phyloP scores from a whole-genome alignment of 2,888 invertebrate genomes.

The Dermolepida albohirtum region DNA sequence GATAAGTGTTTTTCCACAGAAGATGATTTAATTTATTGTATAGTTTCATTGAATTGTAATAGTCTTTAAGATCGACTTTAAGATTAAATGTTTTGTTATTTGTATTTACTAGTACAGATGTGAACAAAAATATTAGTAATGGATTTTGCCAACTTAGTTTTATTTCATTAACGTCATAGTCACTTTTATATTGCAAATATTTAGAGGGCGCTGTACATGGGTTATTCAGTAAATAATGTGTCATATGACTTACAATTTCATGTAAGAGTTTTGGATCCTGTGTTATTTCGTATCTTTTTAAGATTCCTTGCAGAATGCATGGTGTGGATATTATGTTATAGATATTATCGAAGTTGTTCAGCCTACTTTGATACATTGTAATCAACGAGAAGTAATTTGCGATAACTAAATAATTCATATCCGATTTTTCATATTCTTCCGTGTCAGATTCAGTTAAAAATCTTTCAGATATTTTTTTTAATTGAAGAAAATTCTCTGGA shows the following conservation, averaged over 20 bases:
- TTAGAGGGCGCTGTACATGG: conserved; percentile 49
- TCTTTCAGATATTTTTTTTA: conserved; percentile 44
- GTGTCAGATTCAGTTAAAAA: conserved; percentile 34
- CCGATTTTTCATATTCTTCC: conserved; percentile 43
- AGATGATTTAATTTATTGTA: conserved; percentile 67
- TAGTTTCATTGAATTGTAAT: conserved; percentile 66
- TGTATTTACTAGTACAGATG: conserved; percentile 51
- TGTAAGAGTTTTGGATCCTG: conserved; percentile 54
- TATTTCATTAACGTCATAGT: conserved; percentile 2
- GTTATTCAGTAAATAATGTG: conserved; percentile 54
- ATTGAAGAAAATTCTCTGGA: conserved; percentile 48
- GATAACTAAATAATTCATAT: conserved; percentile 54
- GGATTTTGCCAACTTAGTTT: conserved; percentile 44
- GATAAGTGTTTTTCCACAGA: conserved; percentile 73
- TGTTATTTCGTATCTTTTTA: conserved; percentile 51
- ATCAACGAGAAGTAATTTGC: conserved; percentile 56
- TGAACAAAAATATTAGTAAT: conserved; percentile 45
- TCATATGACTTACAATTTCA: conserved; percentile 55
- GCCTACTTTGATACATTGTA: conserved; percentile 42
- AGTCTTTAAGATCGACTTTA: conserved; percentile 67
- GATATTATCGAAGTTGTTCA: conserved; percentile 24
- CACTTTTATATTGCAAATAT: conserved; percentile 44
- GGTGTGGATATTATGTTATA: conserved; percentile 52
- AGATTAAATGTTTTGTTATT: conserved; percentile 59
- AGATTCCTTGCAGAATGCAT: conserved; percentile 52